phyloP scores from a whole-genome alignment of 1,140 invertebrate genomes.

The Homarus americanus region DNA sequence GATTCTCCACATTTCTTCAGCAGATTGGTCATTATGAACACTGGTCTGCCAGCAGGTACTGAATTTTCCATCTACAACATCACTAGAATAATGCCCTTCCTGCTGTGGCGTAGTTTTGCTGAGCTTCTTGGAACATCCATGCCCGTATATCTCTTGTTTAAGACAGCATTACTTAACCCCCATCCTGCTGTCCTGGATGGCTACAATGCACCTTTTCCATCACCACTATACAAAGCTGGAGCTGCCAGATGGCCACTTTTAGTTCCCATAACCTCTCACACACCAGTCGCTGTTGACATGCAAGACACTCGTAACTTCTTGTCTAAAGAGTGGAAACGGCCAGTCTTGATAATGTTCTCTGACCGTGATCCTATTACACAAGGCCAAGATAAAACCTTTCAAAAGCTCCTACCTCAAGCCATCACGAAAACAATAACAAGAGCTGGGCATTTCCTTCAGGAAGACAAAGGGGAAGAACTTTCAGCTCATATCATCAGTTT shows the following conservation, averaged over 20 bases:
- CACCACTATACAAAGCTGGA: conserved; percentile 35
- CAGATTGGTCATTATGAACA: conserved; percentile 73
- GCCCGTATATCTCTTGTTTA: conserved; percentile 50
- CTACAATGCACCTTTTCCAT: conserved; percentile 67
- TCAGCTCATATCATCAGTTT: conserved; percentile 47
- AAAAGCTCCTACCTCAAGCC: conserved; percentile 46
- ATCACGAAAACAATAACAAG: conserved; percentile 35
- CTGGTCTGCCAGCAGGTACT: conserved; percentile 61
- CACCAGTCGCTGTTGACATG: conserved; percentile 60
- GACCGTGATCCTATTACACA: conserved; percentile 61
- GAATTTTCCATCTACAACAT: conserved; percentile 19
- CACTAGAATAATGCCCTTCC: conserved; percentile 35
- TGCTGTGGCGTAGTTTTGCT: conserved; percentile 54
- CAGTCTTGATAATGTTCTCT: conserved; percentile 65
- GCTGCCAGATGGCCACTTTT: conserved; percentile 65
- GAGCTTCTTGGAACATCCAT: conserved; percentile 44
- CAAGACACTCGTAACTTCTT: conserved; percentile 53
- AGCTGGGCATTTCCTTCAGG: conserved; percentile 63
- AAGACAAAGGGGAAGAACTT: conserved; percentile 55
- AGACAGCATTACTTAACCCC: conserved; percentile 24
- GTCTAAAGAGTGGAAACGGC: conserved; percentile 35
- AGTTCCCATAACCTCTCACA: conserved; percentile 48
- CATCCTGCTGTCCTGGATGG: conserved; percentile 19
- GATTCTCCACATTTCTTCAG: conserved; percentile 60
- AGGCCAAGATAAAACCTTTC: conserved; percentile 16